phyloP scores from a whole-genome alignment of 2,113 vertebrate species.

The Neolamprologus toae region DNA sequence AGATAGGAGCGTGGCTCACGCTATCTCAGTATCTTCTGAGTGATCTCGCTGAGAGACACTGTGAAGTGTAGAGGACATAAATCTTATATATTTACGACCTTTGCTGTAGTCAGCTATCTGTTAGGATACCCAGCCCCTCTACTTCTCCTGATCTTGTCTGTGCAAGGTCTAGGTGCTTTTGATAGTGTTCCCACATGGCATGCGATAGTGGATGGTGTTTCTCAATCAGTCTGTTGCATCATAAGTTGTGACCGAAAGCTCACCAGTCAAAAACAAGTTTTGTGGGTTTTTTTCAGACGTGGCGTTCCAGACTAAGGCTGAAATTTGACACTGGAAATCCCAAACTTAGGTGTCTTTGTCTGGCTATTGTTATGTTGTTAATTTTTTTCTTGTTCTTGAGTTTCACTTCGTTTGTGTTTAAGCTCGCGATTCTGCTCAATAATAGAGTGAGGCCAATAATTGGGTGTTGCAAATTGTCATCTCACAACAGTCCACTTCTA shows the following conservation, averaged over 20 bases:
- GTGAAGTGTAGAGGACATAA: constrained; percentile 53
- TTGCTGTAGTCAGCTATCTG: constrained; percentile 72
- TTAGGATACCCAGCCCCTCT: constrained; percentile 49
- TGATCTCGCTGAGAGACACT: constrained; percentile 54
- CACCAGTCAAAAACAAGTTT: background rate
- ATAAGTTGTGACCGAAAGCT: background rate
- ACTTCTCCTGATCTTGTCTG: constrained; percentile 52
- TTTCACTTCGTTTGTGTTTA: background rate
- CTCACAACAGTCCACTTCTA: constrained; percentile 11
- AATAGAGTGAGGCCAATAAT: constrained; percentile 22
- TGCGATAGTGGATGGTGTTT: constrained; percentile 1
- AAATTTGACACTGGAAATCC: background rate
- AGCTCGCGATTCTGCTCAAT: background rate
- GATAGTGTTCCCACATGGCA: constrained; percentile 11
- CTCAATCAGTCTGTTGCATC: constrained; percentile 13
- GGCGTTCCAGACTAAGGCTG: background rate
- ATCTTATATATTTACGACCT: constrained; percentile 68
- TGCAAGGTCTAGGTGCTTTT: constrained; percentile 27
- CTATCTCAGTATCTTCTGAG: constrained; percentile 23
- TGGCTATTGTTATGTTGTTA: background rate
- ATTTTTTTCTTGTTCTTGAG: background rate
- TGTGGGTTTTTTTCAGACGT: rapidly evolving
- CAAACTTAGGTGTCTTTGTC: background rate
- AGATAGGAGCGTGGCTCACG: constrained; percentile 33
- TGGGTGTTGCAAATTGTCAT: constrained; percentile 33